These are phyloP conservation scores for Tetranychus urticae DNA, from an alignment of 1,140 invertebrate species.

Conservation along the genomic window DNA sequence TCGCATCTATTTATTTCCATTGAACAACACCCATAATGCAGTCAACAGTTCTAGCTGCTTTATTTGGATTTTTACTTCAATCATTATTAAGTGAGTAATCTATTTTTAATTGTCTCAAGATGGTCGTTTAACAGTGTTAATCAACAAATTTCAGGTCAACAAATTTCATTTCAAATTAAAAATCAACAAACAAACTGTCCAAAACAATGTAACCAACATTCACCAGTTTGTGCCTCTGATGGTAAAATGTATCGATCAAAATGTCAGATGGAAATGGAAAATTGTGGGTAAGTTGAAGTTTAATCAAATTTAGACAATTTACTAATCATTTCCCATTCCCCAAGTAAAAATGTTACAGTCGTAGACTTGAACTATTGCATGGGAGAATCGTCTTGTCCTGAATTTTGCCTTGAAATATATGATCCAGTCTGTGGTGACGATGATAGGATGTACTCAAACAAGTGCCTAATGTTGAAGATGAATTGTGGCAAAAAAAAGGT, in stretches of 20 bases:
- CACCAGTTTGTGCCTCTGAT: neutral
- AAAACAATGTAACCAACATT: neutral
- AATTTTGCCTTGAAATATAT: neutral
- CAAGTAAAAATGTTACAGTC: neutral
- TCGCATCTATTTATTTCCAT: too few species aligned
- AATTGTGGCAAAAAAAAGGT: conserved; percentile 5
- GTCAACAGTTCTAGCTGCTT: too few species aligned
- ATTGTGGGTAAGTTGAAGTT: neutral
- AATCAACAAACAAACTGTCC: neutral
- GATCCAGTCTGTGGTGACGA: conserved; percentile 1
- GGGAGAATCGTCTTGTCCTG: neutral
- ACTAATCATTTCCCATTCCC: neutral
- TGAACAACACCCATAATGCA: too few species aligned
- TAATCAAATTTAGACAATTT: neutral
- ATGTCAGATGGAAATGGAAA: neutral
- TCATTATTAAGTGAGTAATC: too few species aligned
- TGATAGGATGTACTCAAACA: neutral
- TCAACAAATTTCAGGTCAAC: too few species aligned
- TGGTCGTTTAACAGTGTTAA: too few species aligned
- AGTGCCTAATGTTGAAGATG: neutral
- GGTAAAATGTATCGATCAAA: neutral
- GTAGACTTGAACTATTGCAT: neutral
- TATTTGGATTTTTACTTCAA: too few species aligned
- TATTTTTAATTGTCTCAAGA: too few species aligned
- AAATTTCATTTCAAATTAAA: neutral